phyloP scores from a whole-genome alignment of 2,888 invertebrate species.

The Andrena dorsata region DNA sequence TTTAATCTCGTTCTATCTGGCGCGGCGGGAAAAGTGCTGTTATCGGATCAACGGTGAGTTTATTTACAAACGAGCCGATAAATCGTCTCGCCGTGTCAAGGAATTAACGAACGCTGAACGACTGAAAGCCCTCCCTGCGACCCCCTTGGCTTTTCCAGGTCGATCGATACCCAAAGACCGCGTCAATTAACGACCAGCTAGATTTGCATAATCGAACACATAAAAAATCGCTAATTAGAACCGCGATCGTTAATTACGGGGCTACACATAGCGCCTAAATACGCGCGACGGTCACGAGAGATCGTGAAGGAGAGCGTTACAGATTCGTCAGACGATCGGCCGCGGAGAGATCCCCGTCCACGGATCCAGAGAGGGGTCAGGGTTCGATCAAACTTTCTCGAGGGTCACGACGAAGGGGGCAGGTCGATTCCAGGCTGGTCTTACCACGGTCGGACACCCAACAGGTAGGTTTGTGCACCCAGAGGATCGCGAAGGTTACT shows the following conservation, averaged over 20 bases:
- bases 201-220: conserved; percentile 56
- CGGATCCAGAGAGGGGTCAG: conserved; percentile 63
- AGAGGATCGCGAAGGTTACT: conserved; percentile 46
- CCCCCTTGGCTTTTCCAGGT: conserved; percentile 2
- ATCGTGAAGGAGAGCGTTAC: conserved; percentile 59
- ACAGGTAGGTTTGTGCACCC: conserved; percentile 58
- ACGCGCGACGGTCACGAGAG: conserved; percentile 54
- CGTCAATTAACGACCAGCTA: conserved; percentile 46
- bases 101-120: conserved; percentile 43
- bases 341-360: conserved; percentile 52
- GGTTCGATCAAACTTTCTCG: conserved; percentile 76
- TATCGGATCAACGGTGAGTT: conserved; percentile 32
- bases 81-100: conserved; percentile 37
- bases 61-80: conserved; percentile 31
- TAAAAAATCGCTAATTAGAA: conserved; percentile 62
- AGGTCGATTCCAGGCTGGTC: conserved; percentile 34
- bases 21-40: neutral
- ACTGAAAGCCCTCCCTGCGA: conserved; percentile 2
- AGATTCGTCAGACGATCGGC: conserved; percentile 62
- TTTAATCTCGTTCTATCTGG: conserved; percentile 35
- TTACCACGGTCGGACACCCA: conserved; percentile 40
- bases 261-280: conserved; percentile 10
- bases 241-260: conserved; percentile 51
- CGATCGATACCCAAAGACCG: conserved; percentile 35
- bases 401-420: conserved; percentile 58